Percentiles rank a stretch among this genome's conserved stretches.
Conservation (phyloP, 2,113 vertebrate species). For the Oryzias melastigma region DNA sequence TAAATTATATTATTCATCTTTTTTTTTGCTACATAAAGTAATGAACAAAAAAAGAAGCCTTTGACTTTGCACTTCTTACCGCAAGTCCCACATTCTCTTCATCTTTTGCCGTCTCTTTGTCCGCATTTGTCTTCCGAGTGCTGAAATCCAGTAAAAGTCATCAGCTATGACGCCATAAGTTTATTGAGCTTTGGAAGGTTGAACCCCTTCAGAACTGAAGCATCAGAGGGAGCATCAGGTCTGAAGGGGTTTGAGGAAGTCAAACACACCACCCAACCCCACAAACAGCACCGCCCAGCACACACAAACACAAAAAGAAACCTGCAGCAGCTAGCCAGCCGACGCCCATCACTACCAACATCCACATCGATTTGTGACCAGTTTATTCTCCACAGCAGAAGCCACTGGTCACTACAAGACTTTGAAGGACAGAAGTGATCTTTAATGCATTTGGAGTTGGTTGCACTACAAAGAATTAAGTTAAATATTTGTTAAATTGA, state of each 20-base stretch:
- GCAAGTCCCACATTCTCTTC: constrained; percentile 26
- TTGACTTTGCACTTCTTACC: constrained; percentile 53
- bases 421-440: accelerated
- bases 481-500: no score
- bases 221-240: neutral
- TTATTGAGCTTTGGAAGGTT: neutral
- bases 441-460: neutral
- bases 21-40: no score
- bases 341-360: neutral
- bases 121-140: neutral
- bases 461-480: no score
- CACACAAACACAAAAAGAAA: constrained; percentile 1
- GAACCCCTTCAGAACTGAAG: neutral
- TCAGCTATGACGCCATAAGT: constrained; percentile 16
- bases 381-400: neutral
- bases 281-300: neutral
- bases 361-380: neutral
- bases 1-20: no score
- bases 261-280: neutral
- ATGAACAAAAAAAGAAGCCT: neutral
- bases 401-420: accelerated
- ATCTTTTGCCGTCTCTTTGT: constrained; percentile 10
- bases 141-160: constrained; percentile 65
- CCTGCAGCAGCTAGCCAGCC: neutral
- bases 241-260: neutral